These are phyloP conservation scores for Malurus melanocephalus DNA, from an alignment of 2,113 vertebrate species.

Conservation along the genomic window DNA sequence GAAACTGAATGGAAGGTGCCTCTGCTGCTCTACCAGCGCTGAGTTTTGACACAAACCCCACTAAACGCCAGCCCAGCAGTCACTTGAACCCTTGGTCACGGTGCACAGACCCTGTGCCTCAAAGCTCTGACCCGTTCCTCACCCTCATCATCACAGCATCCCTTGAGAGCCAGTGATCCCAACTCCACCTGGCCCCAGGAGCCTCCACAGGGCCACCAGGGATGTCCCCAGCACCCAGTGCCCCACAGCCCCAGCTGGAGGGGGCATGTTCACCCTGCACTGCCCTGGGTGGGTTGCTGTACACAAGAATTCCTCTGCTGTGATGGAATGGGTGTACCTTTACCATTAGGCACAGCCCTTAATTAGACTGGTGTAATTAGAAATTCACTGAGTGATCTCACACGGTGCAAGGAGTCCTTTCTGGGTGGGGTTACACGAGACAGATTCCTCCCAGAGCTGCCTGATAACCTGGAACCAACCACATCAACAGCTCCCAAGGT, in stretches of 20 bases:
- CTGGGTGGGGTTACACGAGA: not conserved
- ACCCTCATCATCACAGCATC: not conserved
- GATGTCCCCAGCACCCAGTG: accelerated
- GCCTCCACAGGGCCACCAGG: not conserved
- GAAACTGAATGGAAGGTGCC: not conserved
- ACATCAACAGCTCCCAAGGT: not conserved
- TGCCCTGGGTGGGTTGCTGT: not conserved
- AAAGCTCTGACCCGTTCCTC: not conserved
- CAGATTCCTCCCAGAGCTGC: not conserved
- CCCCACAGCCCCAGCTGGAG: not conserved
- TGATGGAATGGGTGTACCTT: constrained; percentile 6
- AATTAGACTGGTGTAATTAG: constrained; percentile 43
- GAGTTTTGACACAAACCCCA: not conserved
- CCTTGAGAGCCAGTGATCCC: not conserved
- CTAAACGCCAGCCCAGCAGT: not conserved
- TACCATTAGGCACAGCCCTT: constrained; percentile 15
- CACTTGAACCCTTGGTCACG: too few species aligned
- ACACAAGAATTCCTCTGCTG: not conserved
- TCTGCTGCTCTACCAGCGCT: not conserved
- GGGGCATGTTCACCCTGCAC: not conserved
- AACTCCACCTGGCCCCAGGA: accelerated
- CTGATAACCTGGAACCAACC: not conserved
- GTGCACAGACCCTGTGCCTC: not conserved
- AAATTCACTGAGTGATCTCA: constrained; percentile 1
- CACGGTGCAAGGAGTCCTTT: not conserved